Evolutionary conservation across 2,113 vertebrate genomes (phyloP), one percentile per base, ranked within the genome.

Genomic region (Heteronetta atricapilla): DNA sequence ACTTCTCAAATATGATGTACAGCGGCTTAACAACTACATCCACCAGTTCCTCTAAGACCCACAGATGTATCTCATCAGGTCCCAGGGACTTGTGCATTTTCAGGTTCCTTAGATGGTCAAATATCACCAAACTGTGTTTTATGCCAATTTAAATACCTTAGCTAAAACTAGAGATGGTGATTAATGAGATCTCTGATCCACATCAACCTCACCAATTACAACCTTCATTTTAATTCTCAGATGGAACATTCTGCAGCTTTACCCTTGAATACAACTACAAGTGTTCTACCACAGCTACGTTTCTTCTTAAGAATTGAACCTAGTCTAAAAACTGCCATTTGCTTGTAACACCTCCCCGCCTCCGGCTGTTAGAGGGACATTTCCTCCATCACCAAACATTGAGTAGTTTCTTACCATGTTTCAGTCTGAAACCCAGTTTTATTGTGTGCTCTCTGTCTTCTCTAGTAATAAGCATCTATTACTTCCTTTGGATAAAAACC

Each of bases 181-280:
- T 2, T 42, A 28, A 75, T 52, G 1, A 94, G 86, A 78, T 38
- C 28, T 20, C 42, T 42, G 23, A 66, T 52, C 23, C 17, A 5
- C 13, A 82, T 42, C 33, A 82, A 48, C 29, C 33, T 53, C 16
- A 63, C 2, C 0, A 0, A 64, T 31, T 67, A 38, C 19, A 89
- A 34, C 34, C 16, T 91, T 75, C 52, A 48, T 72, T 82, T 89
- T 79, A 68, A 75, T 69, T 62, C 38, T 85, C 40, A 38, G 4
- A 23, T 18, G 75, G 36, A 93, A 55, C 8, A 77, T 50, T 82
- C 77, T 73, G 44, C 46, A 74, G 69, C 69, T 50, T 31, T 77
- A n/a, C 55, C 31, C 48, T 46, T 19, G 9, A 62, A 7, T 28
- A 55, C 15, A 85, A 29, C 50, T 52, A 72, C 29, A 79, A 46